Evolutionary conservation across 1,140 invertebrate genomes (phyloP).

Genomic region (Vollenhovia emeryi): DNA sequence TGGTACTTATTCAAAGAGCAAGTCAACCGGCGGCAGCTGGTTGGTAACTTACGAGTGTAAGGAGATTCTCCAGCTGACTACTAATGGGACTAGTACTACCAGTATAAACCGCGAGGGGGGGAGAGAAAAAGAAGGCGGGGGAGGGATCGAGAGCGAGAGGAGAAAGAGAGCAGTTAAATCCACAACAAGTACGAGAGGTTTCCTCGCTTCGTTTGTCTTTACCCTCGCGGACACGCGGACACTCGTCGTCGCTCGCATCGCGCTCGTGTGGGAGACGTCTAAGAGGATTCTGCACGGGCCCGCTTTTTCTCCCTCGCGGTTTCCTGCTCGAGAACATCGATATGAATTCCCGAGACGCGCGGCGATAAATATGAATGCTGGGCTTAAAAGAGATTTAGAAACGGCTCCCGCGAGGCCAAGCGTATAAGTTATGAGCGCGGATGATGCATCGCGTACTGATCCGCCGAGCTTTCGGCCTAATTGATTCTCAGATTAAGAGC

Average conservation of each 20-base stretch:
- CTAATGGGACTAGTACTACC: constrained; percentile 75
- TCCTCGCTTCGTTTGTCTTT: constrained; percentile 14
- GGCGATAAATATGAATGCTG: constrained; percentile 42
- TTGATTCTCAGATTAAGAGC: constrained; percentile 57
- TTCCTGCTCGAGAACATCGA: constrained; percentile 41
- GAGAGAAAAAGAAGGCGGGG: constrained; percentile 13
- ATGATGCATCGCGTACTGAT: constrained; percentile 17
- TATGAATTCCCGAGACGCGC: constrained; percentile 35
- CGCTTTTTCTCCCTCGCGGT: constrained; percentile 23
- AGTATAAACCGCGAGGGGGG: constrained; percentile 62
- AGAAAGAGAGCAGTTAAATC: constrained; percentile 10
- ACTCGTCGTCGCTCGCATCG: neutral
- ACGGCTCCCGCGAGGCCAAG: constrained; percentile 28
- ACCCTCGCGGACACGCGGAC: neutral
- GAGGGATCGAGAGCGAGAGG: constrained; percentile 31
- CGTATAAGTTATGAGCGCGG: constrained; percentile 43
- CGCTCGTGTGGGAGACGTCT: constrained; percentile 32
- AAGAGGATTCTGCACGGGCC: constrained; percentile 12
- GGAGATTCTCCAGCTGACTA: constrained; percentile 69
- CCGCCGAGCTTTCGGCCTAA: constrained; percentile 38
- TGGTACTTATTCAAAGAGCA: constrained; percentile 72
- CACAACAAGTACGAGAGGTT: constrained; percentile 22
- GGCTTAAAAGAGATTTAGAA: constrained; percentile 50
- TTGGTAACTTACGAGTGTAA: constrained; percentile 72
- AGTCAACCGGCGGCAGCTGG: constrained; percentile 75